phyloP scores from a whole-genome alignment of 2,113 vertebrate species.

The Mormyrus lacerda region DNA sequence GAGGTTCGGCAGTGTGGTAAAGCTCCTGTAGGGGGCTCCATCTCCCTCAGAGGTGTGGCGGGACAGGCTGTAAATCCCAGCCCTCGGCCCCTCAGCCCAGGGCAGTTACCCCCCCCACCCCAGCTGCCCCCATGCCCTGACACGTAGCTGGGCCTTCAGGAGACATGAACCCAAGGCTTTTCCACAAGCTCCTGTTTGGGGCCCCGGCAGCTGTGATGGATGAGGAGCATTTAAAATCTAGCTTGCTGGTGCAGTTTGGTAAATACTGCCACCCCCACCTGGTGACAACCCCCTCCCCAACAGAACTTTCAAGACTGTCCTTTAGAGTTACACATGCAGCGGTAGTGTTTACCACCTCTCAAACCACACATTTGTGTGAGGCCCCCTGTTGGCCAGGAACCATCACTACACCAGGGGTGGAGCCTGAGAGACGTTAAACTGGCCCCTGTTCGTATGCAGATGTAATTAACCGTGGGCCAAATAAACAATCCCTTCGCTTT shows the following conservation, averaged over 20 bases:
- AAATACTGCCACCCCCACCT: slow-evolving; percentile 32
- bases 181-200: slow-evolving; percentile 42
- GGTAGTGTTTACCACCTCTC: not conserved
- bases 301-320: not conserved
- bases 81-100: not conserved
- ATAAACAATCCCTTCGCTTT: not conserved
- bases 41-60: not conserved
- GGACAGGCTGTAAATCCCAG: not conserved
- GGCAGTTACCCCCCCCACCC: not conserved
- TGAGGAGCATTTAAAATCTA: slow-evolving; percentile 57
- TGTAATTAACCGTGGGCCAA: no score
- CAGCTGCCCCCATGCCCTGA: slow-evolving; percentile 1
- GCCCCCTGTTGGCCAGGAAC: not conserved
- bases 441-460: not conserved
- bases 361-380: not conserved
- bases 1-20: not conserved
- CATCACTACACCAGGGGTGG: not conserved
- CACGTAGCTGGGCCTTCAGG: slow-evolving; percentile 3
- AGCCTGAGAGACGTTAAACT: not conserved
- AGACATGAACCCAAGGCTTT: slow-evolving; percentile 39
- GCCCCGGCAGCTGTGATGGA: slow-evolving; percentile 48
- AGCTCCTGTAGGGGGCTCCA: not conserved
- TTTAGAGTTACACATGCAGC: not conserved
- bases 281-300: not conserved
- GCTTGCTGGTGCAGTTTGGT: slow-evolving; percentile 48